Evolutionary conservation across 2,797 vertebrate genomes (phyloP), one percentile per base, ranked within the genome.

Genomic region (Cichlasoma orientale): DNA sequence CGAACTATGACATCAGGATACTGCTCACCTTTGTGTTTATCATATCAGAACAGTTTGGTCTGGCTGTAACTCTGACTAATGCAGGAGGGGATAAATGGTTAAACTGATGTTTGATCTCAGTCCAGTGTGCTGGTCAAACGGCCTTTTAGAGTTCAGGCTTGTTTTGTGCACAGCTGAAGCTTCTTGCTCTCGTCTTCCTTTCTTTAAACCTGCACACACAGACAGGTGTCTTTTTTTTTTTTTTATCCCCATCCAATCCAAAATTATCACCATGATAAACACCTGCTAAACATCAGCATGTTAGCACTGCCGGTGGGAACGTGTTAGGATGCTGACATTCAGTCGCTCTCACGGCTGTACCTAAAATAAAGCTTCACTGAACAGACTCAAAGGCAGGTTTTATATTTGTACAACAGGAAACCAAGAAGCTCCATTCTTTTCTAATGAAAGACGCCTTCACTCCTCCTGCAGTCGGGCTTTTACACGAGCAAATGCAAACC

Each of bases 391-490:
- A 59, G 36, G 38, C 4, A 63, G 29, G 19, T 44, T 33, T 44
- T 25, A 25, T 6, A 25, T 18, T 25, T 63, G 59, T 63, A 63
- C 38, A 41, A 44, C 2, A 63, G 38, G 21, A 63, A 44, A 4
- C 23, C 36, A 44, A 25, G 36, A 21, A 63, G 21, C 36, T 25
- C n/a, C 27, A 59, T 2, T 52, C 9, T 59, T 53, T 74, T 57
- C 5, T 18, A 50, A 25, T 3, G 11, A 58, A 55, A 38, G 6
- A 4, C n/a, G 23, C 14, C 33, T 25, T 66, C 14, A 71, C 18
- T 56, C 70, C 29, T 70, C 29, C 68, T 56, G 14, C 25, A 8
- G 31, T 27, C 33, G 21, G 61, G 53, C 21, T 74, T 75, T 77
- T 57, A 56, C 27, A 52, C 10, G 3, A 66, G 23, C 38, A 66